Evolutionary conservation across 2,888 invertebrate species (phyloP).

Genomic region (Ditula angustiorana): DNA sequence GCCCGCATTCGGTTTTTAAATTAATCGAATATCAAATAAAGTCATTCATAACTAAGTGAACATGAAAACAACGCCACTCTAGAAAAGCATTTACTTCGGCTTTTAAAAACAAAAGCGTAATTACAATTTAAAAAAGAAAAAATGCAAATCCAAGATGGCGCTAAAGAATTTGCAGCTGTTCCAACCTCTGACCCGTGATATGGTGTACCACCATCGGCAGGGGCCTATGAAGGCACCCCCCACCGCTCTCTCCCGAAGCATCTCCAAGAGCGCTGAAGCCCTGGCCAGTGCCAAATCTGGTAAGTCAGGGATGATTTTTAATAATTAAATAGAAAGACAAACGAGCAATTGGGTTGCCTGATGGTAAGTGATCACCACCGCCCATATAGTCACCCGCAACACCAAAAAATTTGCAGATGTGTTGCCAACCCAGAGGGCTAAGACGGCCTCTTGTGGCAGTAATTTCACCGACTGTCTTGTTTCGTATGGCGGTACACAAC

Average conservation of each 20-base stretch:
- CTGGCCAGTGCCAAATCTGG: slow-evolving; percentile 65
- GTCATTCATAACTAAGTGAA: not conserved
- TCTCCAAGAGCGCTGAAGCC: slow-evolving; percentile 78
- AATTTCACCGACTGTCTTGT: too few species aligned
- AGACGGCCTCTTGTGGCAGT: too few species aligned
- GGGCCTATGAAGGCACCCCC: slow-evolving; percentile 76
- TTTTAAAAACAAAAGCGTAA: not conserved
- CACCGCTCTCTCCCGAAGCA: slow-evolving; percentile 65
- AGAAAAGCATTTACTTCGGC: not conserved
- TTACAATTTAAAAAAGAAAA: slow-evolving; percentile 39
- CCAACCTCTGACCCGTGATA: slow-evolving; percentile 66
- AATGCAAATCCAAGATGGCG: slow-evolving; percentile 64
- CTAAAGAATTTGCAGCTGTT: slow-evolving; percentile 75
- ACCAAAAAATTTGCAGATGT: too few species aligned
- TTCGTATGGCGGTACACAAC: too few species aligned
- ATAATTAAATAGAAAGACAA: too few species aligned
- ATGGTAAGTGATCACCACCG: too few species aligned
- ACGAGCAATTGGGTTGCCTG: too few species aligned
- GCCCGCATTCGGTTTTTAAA: slow-evolving; percentile 19
- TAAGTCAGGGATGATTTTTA: slow-evolving; percentile 49
- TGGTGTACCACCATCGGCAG: slow-evolving; percentile 68
- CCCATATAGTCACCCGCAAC: too few species aligned
- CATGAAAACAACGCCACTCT: not conserved
- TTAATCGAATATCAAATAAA: not conserved
- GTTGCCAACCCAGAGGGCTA: too few species aligned